phyloP scores from a whole-genome alignment of 30 jellyfish, hydroid and myxozoan genomes.

The Turritopsis dohrnii region DNA sequence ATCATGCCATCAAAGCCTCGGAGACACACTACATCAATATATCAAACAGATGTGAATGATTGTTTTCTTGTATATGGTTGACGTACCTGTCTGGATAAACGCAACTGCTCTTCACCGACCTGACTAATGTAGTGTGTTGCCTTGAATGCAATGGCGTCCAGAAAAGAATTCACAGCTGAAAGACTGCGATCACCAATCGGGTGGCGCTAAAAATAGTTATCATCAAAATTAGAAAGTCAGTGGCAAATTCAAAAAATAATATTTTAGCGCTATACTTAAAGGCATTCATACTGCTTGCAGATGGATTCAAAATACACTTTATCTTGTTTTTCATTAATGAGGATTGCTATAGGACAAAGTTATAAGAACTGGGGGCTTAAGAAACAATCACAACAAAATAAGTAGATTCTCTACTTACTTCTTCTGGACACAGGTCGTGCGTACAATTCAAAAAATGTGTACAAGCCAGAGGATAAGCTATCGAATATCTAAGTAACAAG shows the following conservation, averaged over 20 bases:
- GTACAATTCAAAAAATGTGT: conserved; percentile 81
- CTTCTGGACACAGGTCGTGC: conserved; percentile 86
- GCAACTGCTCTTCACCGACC: conserved; percentile 79
- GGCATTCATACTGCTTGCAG: no score
- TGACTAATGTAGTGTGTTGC: conserved; percentile 85
- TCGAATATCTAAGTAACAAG: conserved; percentile 51
- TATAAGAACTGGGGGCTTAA: no score
- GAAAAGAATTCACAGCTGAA: conserved; percentile 91
- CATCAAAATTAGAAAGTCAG: not conserved
- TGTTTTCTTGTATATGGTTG: not conserved
- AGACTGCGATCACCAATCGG: conserved; percentile 95
- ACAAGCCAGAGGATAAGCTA: conserved; percentile 86
- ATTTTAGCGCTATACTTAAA: no score
- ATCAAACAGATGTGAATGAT: no score
- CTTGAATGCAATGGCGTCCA: conserved; percentile 87
- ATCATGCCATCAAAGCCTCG: no score
- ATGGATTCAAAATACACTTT: no score
- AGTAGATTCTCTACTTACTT: no score
- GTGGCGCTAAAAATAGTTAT: conserved; percentile 60
- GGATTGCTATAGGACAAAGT: no score
- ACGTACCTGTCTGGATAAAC: conserved; percentile 74
- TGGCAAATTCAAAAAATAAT: no score
- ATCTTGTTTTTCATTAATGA: no score
- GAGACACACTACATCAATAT: no score
- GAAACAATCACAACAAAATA: no score